Evolutionary conservation across 2,888 invertebrate species (phyloP), one percentile per base, ranked within the genome.

Genomic region (Pristionchus entomophagus): DNA sequence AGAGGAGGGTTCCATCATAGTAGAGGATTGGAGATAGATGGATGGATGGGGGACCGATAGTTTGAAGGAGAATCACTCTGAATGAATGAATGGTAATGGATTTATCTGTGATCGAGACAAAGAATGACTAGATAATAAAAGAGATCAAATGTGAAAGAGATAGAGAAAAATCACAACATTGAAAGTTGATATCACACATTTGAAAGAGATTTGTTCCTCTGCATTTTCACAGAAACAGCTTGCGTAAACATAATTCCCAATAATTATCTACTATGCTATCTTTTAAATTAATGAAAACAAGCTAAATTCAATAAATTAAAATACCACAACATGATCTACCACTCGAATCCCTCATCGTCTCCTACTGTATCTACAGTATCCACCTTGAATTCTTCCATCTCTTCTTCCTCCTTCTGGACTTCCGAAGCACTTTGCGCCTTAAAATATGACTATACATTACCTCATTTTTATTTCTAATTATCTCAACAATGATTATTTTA

Each of bases 291-390:
- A 56, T 32, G 29, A 62, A 12, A 35, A 10, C 12, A 32, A 14
- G 65, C 12, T 32, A 32, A 65, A 32, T 12, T 35, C 35, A n/a
- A 65, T 65, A 12, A 14, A n/a, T n/a, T n/a, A n/a, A 56, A 5
- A 56, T 5, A 17, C 56, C 8, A 56, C 5, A 14, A 56, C 17
- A 65, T 56, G 17, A 49, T 78, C 78, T 78, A 81, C 81, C 81
- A 81, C 14, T 81, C 81, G 38, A 81, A 81, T 2, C 81, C 81
- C 3, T 81, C 81, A 35, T 81, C 81, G 49, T 78, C 51, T 14
- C 78, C 78, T 29, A 17, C 56, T 32, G 22, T 56, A 19, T 81
- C 56, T 6, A 56, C 38, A 19, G 35, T n/a, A 35, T 81, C 53
- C 12, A 81, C 19, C 22, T 53, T 35, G 19, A 35, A 53, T 2